Evolutionary conservation across 2,888 invertebrate species (phyloP), one percentile per base, ranked within the genome.

Genomic region (Sphaerophoria rueppellii): DNA sequence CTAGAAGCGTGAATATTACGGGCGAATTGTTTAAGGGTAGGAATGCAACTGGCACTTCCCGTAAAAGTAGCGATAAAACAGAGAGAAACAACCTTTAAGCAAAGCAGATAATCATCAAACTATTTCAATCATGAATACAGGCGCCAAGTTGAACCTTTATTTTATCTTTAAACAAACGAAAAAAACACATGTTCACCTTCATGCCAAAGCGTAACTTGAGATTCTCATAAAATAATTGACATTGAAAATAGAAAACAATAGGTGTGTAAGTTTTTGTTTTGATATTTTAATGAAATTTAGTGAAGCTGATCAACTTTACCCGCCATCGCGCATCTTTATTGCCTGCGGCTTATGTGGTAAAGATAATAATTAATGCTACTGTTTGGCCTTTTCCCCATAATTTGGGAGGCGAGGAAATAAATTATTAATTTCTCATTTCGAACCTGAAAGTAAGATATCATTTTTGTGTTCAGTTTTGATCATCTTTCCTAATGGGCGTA

Each of bases 151-250:
- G 24, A 24, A 24, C 24, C 24, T 24, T 24, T 2, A 24, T 24
- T 24, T 24, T 24, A 24, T 24, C 24, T 24, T 24, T 60, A 43
- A 54, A 67, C 43, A 43, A 43, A 43, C 9, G 12, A 43, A 43
- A 5, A 43, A 40, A 6, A 40, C 9, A 9, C 11, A 43, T 54
- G 40, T 24, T 67, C 32, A 54, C 67, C 67, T 67, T 67, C 67
- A 54, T 40, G 14, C n/a, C 24, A 40, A 52, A 67, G 12, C 35
- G 34, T 32, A 67, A 12, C 37, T 52, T 48, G 5, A 54, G 54
- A 67, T 67, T 67, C 54, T 7, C 67, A 52, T 54, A n/a, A 40
- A 54, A 67, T 54, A n/a, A 67, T 67, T 67, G 67, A 54, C 67
- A 67, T 67, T 67, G 67, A 67, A 67, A 6, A 32, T 54, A 35